phyloP scores from a whole-genome alignment of 2,888 invertebrate genomes.

The Biston betularia region DNA sequence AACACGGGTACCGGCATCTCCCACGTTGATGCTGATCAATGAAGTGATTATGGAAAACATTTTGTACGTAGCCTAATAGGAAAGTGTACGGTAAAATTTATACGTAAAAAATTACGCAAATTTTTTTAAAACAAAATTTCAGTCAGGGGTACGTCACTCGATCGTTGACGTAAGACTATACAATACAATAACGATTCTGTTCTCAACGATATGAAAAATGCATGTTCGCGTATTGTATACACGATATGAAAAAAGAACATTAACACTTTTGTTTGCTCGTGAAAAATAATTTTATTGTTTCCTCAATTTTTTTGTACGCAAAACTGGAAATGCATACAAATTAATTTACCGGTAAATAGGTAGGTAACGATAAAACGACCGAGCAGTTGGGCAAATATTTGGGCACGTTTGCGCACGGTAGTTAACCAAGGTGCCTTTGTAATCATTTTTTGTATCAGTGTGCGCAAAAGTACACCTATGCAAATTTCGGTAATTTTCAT shows the following conservation, averaged over 20 bases:
- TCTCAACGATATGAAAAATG: no score
- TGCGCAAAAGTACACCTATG: constrained; percentile 9
- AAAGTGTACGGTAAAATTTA: background rate
- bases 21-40: constrained; percentile 12
- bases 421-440: constrained; percentile 16
- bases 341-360: constrained; percentile 4
- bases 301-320: constrained; percentile 1
- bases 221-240: no score
- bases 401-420: constrained; percentile 18
- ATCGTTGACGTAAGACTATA: no score
- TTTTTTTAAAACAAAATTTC: no score
- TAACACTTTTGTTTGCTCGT: background rate
- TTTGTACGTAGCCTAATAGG: no score
- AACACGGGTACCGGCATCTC: constrained; percentile 9
- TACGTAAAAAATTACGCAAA: no score
- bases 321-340: constrained; percentile 11
- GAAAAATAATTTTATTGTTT: background rate
- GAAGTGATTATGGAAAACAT: background rate
- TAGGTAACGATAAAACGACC: constrained; percentile 3
- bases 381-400: constrained; percentile 31
- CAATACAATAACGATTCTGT: no score
- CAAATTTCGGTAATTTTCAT: constrained; percentile 12
- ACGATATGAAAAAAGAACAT: background rate
- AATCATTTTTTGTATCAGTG: constrained; percentile 10
- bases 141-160: no score